Conservation (phyloP, 1,140 invertebrate species). For the Idris sp. region DNA sequence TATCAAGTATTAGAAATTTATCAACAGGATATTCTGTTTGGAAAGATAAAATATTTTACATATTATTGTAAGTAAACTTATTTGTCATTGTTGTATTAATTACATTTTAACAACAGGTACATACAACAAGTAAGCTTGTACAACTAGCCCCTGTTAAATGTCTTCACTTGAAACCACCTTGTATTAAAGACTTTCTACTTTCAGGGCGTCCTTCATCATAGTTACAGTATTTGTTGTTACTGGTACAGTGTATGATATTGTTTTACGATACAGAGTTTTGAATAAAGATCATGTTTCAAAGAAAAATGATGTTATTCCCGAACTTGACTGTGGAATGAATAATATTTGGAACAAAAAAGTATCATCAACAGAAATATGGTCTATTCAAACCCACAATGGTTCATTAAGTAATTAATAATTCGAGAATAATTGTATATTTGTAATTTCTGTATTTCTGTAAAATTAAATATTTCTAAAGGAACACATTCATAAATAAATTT, state of each 20-base stretch:
- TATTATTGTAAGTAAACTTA: constrained; percentile 65
- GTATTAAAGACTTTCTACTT: constrained; percentile 39
- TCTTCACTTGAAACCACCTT: background rate
- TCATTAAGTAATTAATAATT: constrained; percentile 54
- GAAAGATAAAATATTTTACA: constrained; percentile 66
- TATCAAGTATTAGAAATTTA: constrained; percentile 63
- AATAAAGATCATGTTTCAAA: constrained; percentile 24
- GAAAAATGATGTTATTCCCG: constrained; percentile 18
- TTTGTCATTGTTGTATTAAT: too few species aligned
- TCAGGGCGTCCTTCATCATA: constrained; percentile 51
- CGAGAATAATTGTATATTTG: background rate
- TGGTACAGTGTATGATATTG: constrained; percentile 66
- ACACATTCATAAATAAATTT: too few species aligned
- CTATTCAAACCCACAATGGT: constrained; percentile 63
- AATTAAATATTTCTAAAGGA: too few species aligned
- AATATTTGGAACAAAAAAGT: constrained; percentile 46
- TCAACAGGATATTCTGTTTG: constrained; percentile 63
- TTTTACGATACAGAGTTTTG: constrained; percentile 64
- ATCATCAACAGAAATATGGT: constrained; percentile 63
- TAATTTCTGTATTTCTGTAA: background rate
- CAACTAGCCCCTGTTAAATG: constrained; percentile 5
- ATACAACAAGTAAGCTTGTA: too few species aligned
- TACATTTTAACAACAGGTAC: too few species aligned
- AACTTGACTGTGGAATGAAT: too few species aligned
- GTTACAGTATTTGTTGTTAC: constrained; percentile 51